Evolutionary conservation across 2,888 invertebrate species (phyloP).

Genomic region (Liposcelis brunnea): DNA sequence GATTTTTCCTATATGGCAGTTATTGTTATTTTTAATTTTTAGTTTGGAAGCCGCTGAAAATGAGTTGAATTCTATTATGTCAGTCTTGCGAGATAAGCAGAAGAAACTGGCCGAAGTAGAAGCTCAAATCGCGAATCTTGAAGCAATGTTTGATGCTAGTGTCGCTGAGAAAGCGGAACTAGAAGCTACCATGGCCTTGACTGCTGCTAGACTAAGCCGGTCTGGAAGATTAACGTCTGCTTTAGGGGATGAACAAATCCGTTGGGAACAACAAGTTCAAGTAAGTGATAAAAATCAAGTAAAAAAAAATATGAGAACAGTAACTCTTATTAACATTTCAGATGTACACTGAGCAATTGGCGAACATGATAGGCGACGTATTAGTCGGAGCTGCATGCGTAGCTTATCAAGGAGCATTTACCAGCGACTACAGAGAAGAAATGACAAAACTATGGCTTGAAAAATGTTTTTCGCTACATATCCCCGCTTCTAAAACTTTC

Average conservation of each 20-base stretch:
- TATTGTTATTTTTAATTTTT: constrained; percentile 19
- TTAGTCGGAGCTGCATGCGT: constrained; percentile 73
- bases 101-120: constrained; percentile 67
- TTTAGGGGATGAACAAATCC: constrained; percentile 65
- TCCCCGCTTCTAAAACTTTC: constrained; percentile 51
- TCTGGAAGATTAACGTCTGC: constrained; percentile 76
- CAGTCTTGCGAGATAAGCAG: constrained; percentile 59
- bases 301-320: neutral
- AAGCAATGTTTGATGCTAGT: constrained; percentile 50
- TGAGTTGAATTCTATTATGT: constrained; percentile 59
- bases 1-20: constrained; percentile 7
- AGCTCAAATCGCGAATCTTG: constrained; percentile 37
- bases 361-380: constrained; percentile 69
- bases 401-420: constrained; percentile 85
- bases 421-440: constrained; percentile 48
- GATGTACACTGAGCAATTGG: constrained; percentile 45
- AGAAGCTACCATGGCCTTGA: constrained; percentile 56
- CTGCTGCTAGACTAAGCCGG: constrained; percentile 57
- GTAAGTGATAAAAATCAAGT: constrained; percentile 25
- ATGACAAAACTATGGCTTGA: constrained; percentile 50
- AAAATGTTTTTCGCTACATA: constrained; percentile 42
- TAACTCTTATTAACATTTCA: constrained; percentile 21
- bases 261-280: constrained; percentile 61
- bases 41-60: constrained; percentile 61
- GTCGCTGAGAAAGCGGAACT: constrained; percentile 57